A percentile compares a stretch with the other conserved stretches of the same genome.
Conservation (phyloP, 2,888 invertebrate genomes). For the Artemia sinica region DNA sequence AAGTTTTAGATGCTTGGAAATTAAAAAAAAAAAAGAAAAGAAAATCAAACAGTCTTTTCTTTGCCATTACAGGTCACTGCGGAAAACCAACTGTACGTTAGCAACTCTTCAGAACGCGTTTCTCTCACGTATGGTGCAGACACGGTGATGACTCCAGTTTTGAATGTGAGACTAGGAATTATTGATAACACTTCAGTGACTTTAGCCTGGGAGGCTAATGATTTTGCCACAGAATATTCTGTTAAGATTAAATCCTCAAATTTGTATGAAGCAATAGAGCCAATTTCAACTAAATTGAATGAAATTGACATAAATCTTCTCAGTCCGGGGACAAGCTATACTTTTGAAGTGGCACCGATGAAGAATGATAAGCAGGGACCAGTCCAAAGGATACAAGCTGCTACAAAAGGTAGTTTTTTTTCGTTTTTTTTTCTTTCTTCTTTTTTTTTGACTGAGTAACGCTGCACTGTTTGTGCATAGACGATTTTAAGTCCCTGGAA, state of each 20-base stretch:
- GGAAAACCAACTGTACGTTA: slow-evolving; percentile 43
- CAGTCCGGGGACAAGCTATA: slow-evolving; percentile 39
- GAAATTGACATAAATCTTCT: slow-evolving; percentile 37
- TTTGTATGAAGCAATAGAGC: slow-evolving; percentile 33
- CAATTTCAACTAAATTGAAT: slow-evolving; percentile 31
- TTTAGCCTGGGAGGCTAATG: slow-evolving; percentile 43
- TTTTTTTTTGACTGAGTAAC: slow-evolving; percentile 2
- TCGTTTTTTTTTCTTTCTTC: neutral
- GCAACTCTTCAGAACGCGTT: slow-evolving; percentile 42
- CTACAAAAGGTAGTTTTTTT: slow-evolving; percentile 31
- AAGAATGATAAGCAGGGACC: slow-evolving; percentile 42
- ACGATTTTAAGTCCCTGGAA: too few species aligned
- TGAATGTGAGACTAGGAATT: slow-evolving; percentile 38
- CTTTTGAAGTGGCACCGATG: slow-evolving; percentile 43
- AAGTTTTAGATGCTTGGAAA: too few species aligned
- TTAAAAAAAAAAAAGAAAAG: too few species aligned
- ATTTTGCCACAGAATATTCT: slow-evolving; percentile 43
- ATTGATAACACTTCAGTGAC: slow-evolving; percentile 38
- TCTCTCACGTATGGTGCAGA: slow-evolving; percentile 45
- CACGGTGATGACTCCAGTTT: slow-evolving; percentile 44
- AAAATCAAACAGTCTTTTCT: neutral
- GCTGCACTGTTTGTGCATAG: neutral
- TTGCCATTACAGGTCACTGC: slow-evolving; percentile 42
- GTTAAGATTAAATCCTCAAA: slow-evolving; percentile 38
- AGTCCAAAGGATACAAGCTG: slow-evolving; percentile 35